These are phyloP conservation scores for Cryptoblepharus egeriae DNA, from an alignment of 2,797 vertebrate genomes.

Conservation along the genomic window DNA sequence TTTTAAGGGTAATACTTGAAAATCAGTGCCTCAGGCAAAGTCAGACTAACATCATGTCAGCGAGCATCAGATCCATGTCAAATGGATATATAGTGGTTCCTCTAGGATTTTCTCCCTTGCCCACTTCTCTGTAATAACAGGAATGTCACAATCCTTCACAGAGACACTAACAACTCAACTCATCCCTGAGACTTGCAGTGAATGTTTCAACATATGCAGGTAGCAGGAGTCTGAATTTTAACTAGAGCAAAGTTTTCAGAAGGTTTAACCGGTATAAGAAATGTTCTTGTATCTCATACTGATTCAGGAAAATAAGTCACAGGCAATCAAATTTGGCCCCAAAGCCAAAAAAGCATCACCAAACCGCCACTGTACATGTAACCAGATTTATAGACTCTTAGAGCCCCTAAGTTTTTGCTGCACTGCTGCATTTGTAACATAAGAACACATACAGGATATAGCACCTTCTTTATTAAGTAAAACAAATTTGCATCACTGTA, in stretches of 20 bases:
- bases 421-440: not conserved
- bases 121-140: constrained; percentile 12
- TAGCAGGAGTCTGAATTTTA: not conserved
- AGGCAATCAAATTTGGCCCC: not conserved
- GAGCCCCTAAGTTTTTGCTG: too few relatives aligned
- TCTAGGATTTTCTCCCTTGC: constrained; percentile 16
- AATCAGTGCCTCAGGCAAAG: constrained; percentile 24
- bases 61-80: too few relatives aligned
- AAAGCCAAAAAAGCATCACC: not conserved
- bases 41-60: constrained; percentile 18
- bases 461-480: not conserved
- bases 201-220: constrained; percentile 3
- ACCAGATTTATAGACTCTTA: too few relatives aligned
- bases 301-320: not conserved
- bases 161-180: constrained; percentile 6
- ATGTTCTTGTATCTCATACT: not conserved
- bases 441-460: too few relatives aligned
- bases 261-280: not conserved
- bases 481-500: not conserved
- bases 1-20: constrained; percentile 20
- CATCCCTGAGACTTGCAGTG: constrained; percentile 2
- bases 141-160: constrained; percentile 27
- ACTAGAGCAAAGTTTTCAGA: not conserved
- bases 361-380: too few relatives aligned
- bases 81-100: constrained; percentile 20